Base-by-base conservation (phyloP, 2,113 vertebrate genomes). In the Murina feae region DNA sequence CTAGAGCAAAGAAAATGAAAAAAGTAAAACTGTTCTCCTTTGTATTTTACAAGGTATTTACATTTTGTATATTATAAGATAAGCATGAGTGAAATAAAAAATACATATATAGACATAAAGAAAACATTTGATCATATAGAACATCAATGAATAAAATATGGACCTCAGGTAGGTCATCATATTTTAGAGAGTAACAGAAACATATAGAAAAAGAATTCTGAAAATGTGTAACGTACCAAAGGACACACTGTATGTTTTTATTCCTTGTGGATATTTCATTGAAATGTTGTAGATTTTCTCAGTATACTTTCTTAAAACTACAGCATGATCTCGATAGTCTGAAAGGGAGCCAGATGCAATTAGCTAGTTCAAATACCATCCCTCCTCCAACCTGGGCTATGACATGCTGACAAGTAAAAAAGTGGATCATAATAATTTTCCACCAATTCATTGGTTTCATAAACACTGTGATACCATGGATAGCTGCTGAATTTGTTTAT, bases 381-480 rank as follows among this genome's bases (percentile, higher is more conserved):
- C 99, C 99, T 18, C 98, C 99, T 95, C 99, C 98, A 78, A 99
- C 99, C 95, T 99, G 98, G 11, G 99, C 99, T 95, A 99, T 98
- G 0, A 98, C 94, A 17, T 98, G 98, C 58, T 99, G 99, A 90
- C 99, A 98, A 91, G 98, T 99, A 98, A 99, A 53, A 99, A 28
- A 98, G 92, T 1, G 99, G 99, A 97, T 99, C 99, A 42, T 99
- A 99, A 98, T 99, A 99, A 42, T 80, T 98, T 88, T 99, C 98
- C 97, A 99, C 99, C 21, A 99, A 95, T 97, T 99, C 99, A 30
- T 98, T 99, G 5, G 99, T 99, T 97, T 99, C 99, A 82, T 99
- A 99, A 74, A 99, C 98, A 72, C 98, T 99, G 98, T 99, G 99
- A 96, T 99, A 99, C 55, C 99, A 98, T 0, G 99, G 99, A 91